phyloP scores from a whole-genome alignment of 1,140 invertebrate species.

The Scaptomyza montana region DNA sequence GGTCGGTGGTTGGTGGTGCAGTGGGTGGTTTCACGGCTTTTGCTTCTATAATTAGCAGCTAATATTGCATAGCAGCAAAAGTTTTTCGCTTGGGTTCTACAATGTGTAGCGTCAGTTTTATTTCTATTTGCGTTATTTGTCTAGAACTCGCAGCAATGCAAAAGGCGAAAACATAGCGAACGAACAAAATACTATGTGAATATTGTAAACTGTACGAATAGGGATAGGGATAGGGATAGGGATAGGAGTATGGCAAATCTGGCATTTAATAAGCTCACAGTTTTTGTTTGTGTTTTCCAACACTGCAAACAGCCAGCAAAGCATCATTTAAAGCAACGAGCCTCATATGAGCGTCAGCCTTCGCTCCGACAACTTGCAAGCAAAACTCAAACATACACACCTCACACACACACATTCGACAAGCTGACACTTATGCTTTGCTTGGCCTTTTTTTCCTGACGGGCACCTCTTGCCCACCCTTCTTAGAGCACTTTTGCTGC shows the following conservation, averaged over 20 bases:
- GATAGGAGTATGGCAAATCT: conserved; percentile 29
- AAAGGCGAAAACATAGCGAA: conserved; percentile 1
- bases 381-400: conserved; percentile 60
- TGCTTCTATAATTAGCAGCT: conserved; percentile 74
- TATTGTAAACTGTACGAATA: background rate
- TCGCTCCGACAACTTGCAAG: conserved; percentile 24
- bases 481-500: background rate
- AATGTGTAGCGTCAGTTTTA: conserved; percentile 53
- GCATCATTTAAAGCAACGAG: conserved; percentile 26
- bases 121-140: conserved; percentile 78
- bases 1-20: conserved; percentile 7
- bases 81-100: conserved; percentile 35
- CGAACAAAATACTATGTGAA: conserved; percentile 3
- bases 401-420: conserved; percentile 14
- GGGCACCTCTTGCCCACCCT: conserved; percentile 17
- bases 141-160: conserved; percentile 52
- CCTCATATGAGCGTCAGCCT: conserved; percentile 53
- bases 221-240: conserved; percentile 3
- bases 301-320: conserved; percentile 68
- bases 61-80: conserved; percentile 76
- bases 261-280: conserved; percentile 80
- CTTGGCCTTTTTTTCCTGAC: conserved; percentile 48
- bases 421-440: conserved; percentile 52
- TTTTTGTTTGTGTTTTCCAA: conserved; percentile 81
- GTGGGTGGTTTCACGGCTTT: conserved; percentile 29